Base-by-base conservation (phyloP, 2,797 vertebrate species). In the Poeciliopsis paucimaculata region DNA sequence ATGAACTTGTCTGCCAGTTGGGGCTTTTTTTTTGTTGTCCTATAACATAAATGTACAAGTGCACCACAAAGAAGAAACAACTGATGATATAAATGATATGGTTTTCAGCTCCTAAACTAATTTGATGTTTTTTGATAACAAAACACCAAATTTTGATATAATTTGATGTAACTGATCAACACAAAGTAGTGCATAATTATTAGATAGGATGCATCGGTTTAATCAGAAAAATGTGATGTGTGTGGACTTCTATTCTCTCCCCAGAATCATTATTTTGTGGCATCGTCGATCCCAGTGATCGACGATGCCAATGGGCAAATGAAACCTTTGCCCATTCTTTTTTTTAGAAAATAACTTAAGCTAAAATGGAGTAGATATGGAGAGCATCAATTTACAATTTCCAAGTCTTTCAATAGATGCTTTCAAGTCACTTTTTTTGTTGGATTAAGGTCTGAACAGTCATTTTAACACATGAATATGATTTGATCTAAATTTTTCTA, bases 11-110 rank as follows among this genome's bases (percentile, higher is more conserved):
- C 41, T 66, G 57, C 57, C 73, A 41, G 82, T 87, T 64, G 26
- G 15, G 15, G 16, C 5, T 16, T 12, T 64, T 13, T 31, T 60
- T 81, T 60, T n/a, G n/a, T 81, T 82, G n/a, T 79, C 80, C 18
- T 51, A 64, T 82, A 79, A 85, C 41, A 39, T 81, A 43, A 76
- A 84, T 84, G 83, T 86, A 83, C 77, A 68, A 34, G 72, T 41
- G 57, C 34, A 84, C 84, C 74, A 86, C 80, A 77, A 79, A 77
- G 68, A 78, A 72, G 20, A 28, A 1, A 71, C 26, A 83, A 73
- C 47, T 72, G 76, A 34, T 46, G 66, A 55, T 12, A 23, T 45
- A 16, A 28, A 5, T 18, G 5, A 23, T 26, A 16, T 26, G 4
- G n/a, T 15, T 36, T 12, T 36, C 18, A 39, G 34, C 34, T 20